These are phyloP conservation scores for Nephila pilipes DNA, from an alignment of 1,140 invertebrate genomes.

Conservation along the genomic window DNA sequence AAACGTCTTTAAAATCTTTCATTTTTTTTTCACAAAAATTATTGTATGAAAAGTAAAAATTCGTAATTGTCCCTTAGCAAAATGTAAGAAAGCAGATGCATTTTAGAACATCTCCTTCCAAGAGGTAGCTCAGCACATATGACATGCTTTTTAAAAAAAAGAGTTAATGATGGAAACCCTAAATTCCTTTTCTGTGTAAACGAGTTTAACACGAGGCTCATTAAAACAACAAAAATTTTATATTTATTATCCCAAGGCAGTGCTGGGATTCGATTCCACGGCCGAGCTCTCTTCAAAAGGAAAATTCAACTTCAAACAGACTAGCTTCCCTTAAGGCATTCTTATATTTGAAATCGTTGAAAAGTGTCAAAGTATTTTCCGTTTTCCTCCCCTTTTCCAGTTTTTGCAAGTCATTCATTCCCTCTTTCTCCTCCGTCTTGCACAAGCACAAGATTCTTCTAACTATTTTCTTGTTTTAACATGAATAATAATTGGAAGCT, in stretches of 20 bases:
- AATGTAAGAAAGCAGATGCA: neutral
- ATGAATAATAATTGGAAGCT: constrained; percentile 65
- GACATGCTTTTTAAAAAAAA: neutral
- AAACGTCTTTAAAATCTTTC: neutral
- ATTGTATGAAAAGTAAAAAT: neutral
- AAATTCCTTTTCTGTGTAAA: constrained; percentile 42
- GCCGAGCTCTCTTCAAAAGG: neutral
- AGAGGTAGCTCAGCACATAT: neutral
- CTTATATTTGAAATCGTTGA: constrained; percentile 52
- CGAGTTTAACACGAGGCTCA: constrained; percentile 43
- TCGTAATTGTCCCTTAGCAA: neutral
- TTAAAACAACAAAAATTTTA: constrained; percentile 67
- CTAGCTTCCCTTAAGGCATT: constrained; percentile 25
- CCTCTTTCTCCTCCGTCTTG: neutral
- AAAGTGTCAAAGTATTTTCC: constrained; percentile 72
- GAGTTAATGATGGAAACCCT: constrained; percentile 12
- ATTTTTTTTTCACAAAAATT: neutral
- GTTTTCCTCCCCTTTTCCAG: neutral
- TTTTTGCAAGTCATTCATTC: constrained; percentile 38
- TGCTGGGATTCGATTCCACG: neutral
- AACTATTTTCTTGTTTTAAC: constrained; percentile 68
- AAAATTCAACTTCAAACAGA: constrained; percentile 57
- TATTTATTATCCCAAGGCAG: constrained; percentile 63
- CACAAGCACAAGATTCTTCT: neutral
- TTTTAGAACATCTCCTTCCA: neutral